These are phyloP conservation scores for Lamprotornis superbus DNA, from an alignment of 2,113 vertebrate species.

Conservation along the genomic window DNA sequence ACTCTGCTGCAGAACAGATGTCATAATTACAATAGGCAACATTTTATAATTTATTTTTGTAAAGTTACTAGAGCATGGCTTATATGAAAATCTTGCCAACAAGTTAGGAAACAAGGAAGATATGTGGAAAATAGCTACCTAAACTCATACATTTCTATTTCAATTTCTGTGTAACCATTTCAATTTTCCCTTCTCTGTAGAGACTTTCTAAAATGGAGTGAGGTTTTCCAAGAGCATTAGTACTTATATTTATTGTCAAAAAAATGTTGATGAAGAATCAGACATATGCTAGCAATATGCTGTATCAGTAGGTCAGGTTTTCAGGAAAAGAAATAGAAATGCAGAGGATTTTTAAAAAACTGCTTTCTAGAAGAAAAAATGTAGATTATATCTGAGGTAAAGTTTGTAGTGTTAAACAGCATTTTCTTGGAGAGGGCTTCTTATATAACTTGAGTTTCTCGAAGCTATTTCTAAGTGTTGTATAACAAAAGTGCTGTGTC, in stretches of 20 bases:
- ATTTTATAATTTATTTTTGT: not conserved
- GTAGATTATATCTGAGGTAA: not conserved
- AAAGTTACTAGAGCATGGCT: not conserved
- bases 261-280: not conserved
- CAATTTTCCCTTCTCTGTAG: not conserved
- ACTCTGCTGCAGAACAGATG: not conserved
- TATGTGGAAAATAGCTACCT: not conserved
- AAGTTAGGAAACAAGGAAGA: not conserved
- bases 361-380: not conserved
- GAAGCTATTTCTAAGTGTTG: not conserved
- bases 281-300: not conserved
- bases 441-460: not conserved
- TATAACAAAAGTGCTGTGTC: not conserved
- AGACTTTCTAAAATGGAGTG: not conserved
- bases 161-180: not conserved
- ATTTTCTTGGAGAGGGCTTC: not conserved
- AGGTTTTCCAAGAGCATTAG: not conserved
- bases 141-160: slow-evolving; percentile 13
- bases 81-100: not conserved
- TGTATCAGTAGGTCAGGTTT: not conserved
- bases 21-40: not conserved
- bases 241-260: not conserved
- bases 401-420: not conserved
- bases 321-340: not conserved
- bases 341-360: not conserved